Evolutionary conservation across 2,797 vertebrate genomes (phyloP).

Genomic region (Oreochromis grahami): DNA sequence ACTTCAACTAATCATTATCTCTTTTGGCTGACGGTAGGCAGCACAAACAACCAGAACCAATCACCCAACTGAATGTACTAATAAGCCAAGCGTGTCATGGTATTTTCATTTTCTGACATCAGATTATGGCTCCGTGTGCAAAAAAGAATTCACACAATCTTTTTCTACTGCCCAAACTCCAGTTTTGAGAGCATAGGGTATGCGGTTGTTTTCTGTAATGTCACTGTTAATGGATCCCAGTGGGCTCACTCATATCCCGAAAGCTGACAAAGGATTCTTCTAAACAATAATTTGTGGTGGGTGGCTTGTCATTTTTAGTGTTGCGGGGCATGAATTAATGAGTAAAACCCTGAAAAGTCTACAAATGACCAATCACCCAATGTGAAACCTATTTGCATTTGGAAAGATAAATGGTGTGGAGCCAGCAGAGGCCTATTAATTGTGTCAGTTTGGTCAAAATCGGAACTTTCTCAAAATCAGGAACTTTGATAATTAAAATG

Average conservation of each 20-base stretch:
- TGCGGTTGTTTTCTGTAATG: conserved; percentile 9
- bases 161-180: neutral
- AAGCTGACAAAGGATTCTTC: conserved; percentile 27
- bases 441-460: conserved; percentile 7
- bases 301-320: conserved; percentile 22
- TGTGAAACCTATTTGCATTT: conserved; percentile 2
- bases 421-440: conserved; percentile 35
- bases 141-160: neutral
- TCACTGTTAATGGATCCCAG: conserved; percentile 61
- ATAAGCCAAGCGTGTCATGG: conserved; percentile 7
- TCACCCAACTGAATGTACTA: neutral
- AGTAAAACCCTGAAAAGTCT: neutral
- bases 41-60: neutral
- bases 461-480: conserved; percentile 9
- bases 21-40: neutral
- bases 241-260: conserved; percentile 32
- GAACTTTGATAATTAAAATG: conserved; percentile 32
- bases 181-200: conserved; percentile 13
- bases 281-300: conserved; percentile 27
- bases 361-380: conserved; percentile 16
- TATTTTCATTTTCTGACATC: conserved; percentile 37
- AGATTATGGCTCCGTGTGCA: neutral
- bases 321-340: conserved; percentile 52
- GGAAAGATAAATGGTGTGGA: neutral
- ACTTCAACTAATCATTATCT: conserved; percentile 7